Percentiles rank a stretch among this genome's conserved stretches.
Conservation (phyloP, 2,797 vertebrate species). For the Lepidocolaptes lacrymiger region DNA sequence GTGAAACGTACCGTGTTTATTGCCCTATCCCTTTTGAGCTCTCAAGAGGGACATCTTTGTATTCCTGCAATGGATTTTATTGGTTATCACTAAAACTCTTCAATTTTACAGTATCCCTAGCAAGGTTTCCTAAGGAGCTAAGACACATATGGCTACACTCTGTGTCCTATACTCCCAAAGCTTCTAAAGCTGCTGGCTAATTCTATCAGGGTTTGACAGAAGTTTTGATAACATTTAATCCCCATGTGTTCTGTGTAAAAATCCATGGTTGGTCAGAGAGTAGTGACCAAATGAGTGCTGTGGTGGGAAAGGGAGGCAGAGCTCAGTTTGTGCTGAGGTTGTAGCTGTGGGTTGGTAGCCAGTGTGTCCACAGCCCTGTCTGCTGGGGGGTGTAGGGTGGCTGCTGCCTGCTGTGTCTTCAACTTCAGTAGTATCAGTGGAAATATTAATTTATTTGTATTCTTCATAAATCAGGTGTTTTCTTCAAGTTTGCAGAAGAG, state of each 20-base stretch:
- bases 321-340: rapidly evolving
- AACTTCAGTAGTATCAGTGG: neutral
- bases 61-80: neutral
- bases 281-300: neutral
- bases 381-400: neutral
- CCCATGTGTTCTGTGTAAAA: neutral
- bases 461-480: neutral
- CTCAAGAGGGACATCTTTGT: neutral
- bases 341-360: neutral
- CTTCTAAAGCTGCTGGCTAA: neutral
- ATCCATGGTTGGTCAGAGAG: neutral
- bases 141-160: neutral
- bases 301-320: neutral
- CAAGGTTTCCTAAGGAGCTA: neutral
- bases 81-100: neutral
- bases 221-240: neutral
- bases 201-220: neutral
- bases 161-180: neutral
- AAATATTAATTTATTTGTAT: neutral
- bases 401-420: neutral
- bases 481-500: neutral
- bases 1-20: neutral
- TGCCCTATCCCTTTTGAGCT: neutral
- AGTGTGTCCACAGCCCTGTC: neutral
- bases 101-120: neutral